These are phyloP conservation scores for Drosophila villosipedis DNA, from an alignment of 2,888 invertebrate species.

Conservation along the genomic window DNA sequence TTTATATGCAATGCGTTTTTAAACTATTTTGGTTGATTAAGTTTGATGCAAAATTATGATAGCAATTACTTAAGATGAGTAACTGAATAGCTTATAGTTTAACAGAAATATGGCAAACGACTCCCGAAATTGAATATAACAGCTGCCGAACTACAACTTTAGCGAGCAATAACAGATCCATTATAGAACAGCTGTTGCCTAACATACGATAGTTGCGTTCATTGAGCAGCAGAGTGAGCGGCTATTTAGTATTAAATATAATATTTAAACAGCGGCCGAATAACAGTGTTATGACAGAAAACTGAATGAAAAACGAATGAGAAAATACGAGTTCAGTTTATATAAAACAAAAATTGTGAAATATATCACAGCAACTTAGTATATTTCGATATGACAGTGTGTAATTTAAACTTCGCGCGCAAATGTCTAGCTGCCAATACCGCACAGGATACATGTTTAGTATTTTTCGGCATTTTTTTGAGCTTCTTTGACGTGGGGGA, in stretches of 20 bases:
- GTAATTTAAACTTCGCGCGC: constrained; percentile 28
- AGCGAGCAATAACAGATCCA: not conserved
- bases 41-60: not conserved
- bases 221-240: constrained; percentile 4
- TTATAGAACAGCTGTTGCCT: constrained; percentile 22
- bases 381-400: not conserved
- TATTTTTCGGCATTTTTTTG: constrained; percentile 47
- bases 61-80: not conserved
- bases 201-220: not conserved
- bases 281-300: not conserved
- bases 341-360: not conserved
- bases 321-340: not conserved
- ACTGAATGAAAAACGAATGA: not conserved
- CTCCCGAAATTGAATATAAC: not conserved
- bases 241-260: not conserved
- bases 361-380: not conserved
- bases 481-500: not conserved
- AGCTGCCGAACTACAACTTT: not conserved
- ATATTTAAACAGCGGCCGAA: not conserved
- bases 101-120: not conserved
- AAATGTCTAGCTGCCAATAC: not conserved
- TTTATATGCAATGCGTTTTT: not conserved
- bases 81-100: no score
- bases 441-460: constrained; percentile 34
- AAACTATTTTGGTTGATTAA: not conserved